Percentiles rank a stretch among this genome's conserved stretches.
Conservation (phyloP, 2,888 invertebrate genomes). For the Trichopoda pennipes region DNA sequence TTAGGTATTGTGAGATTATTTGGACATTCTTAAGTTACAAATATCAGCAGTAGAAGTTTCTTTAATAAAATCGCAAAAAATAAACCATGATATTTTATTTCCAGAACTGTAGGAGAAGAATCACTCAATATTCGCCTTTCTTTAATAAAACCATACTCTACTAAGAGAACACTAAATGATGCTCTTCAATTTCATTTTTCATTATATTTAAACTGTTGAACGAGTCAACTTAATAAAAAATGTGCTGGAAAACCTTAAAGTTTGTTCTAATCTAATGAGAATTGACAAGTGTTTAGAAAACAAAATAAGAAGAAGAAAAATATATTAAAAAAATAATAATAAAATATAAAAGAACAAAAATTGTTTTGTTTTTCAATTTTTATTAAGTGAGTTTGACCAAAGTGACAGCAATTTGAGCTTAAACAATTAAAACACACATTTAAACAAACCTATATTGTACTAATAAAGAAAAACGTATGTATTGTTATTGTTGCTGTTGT, state of each 20-base stretch:
- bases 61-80: too few relatives aligned
- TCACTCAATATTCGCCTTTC: too few relatives aligned
- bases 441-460: not conserved
- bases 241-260: too few relatives aligned
- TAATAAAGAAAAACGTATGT: constrained; percentile 46
- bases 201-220: too few relatives aligned
- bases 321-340: not conserved
- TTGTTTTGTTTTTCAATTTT: not conserved
- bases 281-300: constrained; percentile 44
- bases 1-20: too few relatives aligned
- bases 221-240: too few relatives aligned
- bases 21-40: too few relatives aligned
- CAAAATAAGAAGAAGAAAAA: constrained; percentile 1
- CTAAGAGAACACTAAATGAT: not conserved
- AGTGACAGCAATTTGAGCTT: constrained; percentile 40
- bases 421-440: not conserved
- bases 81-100: too few relatives aligned
- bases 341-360: not conserved
- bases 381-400: constrained; percentile 33
- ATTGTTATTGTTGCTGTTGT: constrained; percentile 47
- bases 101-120: too few relatives aligned
- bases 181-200: too few relatives aligned
- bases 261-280: constrained; percentile 33
- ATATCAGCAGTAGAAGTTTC: too few relatives aligned
- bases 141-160: not conserved